Conservation (phyloP, 2,797 vertebrate genomes). For the Champsocephalus gunnari region DNA sequence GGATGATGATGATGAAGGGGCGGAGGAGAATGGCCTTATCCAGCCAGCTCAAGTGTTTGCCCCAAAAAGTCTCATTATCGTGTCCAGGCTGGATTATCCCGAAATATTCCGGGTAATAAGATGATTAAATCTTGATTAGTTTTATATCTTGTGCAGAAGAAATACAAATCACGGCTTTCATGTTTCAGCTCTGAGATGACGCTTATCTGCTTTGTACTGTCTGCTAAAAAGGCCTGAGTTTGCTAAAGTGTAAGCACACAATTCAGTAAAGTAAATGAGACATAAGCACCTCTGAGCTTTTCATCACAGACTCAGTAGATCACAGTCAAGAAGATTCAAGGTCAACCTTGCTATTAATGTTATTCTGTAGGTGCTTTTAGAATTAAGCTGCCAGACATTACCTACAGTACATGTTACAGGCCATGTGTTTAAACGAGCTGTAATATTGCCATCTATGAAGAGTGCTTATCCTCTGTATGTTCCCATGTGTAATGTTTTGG, state of each 20-base stretch:
- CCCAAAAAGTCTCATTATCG: constrained; percentile 97
- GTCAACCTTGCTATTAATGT: constrained; percentile 7
- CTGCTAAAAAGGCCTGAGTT: constrained; percentile 38
- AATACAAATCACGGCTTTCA: constrained; percentile 56
- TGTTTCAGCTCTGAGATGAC: constrained; percentile 46
- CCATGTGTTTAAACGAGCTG: background rate
- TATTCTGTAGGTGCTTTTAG: background rate
- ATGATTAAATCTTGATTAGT: constrained; percentile 64
- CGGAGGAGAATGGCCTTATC: constrained; percentile 91
- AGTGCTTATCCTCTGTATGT: constrained; percentile 1
- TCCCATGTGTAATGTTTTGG: constrained; percentile 1
- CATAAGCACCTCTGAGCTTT: constrained; percentile 33
- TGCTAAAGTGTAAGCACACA: constrained; percentile 25
- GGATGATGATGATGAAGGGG: constrained; percentile 89
- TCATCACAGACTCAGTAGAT: constrained; percentile 19
- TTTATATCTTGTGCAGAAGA: constrained; percentile 33
- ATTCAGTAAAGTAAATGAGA: constrained; percentile 35
- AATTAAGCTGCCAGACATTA: background rate
- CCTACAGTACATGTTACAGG: background rate
- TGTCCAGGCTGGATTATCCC: constrained; percentile 96
- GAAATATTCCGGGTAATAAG: constrained; percentile 97
- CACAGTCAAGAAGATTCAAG: constrained; percentile 24
- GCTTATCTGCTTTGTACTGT: constrained; percentile 40
- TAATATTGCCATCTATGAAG: background rate
- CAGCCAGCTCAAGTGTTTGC: constrained; percentile 97